Evolutionary conservation across 1,140 invertebrate species (phyloP), one percentile per base, ranked within the genome.

Genomic region (Palaemon carinicauda): DNA sequence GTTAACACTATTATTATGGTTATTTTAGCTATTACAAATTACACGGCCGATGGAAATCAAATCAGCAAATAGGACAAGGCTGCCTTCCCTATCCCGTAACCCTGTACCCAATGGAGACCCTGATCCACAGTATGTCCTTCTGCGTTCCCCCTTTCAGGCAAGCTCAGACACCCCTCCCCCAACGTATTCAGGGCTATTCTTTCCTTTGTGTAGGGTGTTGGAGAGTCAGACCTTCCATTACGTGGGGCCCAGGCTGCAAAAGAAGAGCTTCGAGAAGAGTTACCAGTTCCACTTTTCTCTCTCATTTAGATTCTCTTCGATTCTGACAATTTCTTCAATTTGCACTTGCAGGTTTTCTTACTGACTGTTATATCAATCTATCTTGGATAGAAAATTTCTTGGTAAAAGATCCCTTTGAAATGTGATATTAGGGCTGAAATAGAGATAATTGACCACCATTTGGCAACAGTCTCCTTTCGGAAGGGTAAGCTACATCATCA

Each of bases 1-100:
- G 81, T 83, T 83, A 83, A 83, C 73, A 83, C 71, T 74, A 83
- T 83, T 83, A 83, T 83, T 83, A 83, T 83, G 81, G 81, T 83
- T 83, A 83, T 83, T 83, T 41, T 75, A 83, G 81, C 73, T 83
- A 71, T 75, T 83, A 83, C 71, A 83, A 83, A 83, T 83, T 83
- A 83, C 81, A 83, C 81, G 56, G 27, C 27, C 41, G 81, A 53
- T 83, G 81, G 71, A 83, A 83, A 83, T 83, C 71, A 83, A 83
- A 83, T 83, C 81, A 83, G 71, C 81, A 83, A 75, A 83, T 83
- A 74, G 81, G 52, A 50, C 33, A 3, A 27, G 27, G 33, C 5
- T 33, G 29, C 41, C 41, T 7, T 9, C 41, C 41, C 41, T 3
- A 12, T 41, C 41, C 41, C 41, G 7, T 41, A 41, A 41, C 41